Evolutionary conservation across 2,113 vertebrate genomes (phyloP).

Genomic region (Proteles cristata): DNA sequence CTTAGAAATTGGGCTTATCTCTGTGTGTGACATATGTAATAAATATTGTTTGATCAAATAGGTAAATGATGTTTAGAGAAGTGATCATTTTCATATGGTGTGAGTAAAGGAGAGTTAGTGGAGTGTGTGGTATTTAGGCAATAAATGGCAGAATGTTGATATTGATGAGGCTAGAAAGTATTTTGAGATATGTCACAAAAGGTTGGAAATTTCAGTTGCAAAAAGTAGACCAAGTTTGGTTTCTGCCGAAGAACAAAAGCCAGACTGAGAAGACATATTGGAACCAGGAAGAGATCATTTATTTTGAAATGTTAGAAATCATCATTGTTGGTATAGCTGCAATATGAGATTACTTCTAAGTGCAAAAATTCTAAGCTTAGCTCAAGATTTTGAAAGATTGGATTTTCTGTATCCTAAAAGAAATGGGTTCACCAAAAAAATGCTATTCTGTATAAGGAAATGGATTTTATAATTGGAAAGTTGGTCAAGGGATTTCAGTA

Average conservation of each 20-base stretch:
- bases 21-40: neutral
- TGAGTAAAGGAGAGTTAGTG: neutral
- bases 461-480: slow-evolving; percentile 44
- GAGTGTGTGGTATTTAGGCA: neutral
- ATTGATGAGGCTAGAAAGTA: neutral
- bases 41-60: neutral
- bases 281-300: neutral
- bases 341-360: slow-evolving; percentile 2
- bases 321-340: neutral
- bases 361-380: slow-evolving; percentile 34
- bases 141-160: neutral
- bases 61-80: slow-evolving; percentile 11
- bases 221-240: slow-evolving; percentile 25
- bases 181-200: neutral
- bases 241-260: neutral
- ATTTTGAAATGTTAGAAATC: slow-evolving; percentile 6
- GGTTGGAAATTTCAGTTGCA: neutral
- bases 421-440: neutral
- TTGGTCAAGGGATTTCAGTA: neutral
- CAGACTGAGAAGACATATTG: neutral
- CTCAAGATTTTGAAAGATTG: slow-evolving; percentile 36
- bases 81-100: neutral
- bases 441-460: slow-evolving; percentile 13
- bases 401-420: slow-evolving; percentile 24
- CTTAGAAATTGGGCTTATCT: neutral